Percentiles rank a stretch among this genome's conserved stretches.
phyloP scores from a whole-genome alignment of 2,113 vertebrate species.

The Corythoichthys intestinalis region DNA sequence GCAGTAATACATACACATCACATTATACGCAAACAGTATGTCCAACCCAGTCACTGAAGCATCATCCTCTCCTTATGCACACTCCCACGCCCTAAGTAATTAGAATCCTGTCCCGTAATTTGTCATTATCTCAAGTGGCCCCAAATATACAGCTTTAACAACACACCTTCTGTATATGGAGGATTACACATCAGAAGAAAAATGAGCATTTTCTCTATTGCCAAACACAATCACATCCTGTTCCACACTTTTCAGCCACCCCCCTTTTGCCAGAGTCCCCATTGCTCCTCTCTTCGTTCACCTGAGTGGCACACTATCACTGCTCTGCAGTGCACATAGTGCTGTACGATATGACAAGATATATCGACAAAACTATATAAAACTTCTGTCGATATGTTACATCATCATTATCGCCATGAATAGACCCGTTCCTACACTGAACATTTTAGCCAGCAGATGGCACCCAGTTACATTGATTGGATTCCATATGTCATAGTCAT shows the following conservation, averaged over 20 bases:
- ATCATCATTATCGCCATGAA: too few species aligned
- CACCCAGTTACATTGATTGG: too few species aligned
- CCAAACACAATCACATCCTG: constrained; percentile 32
- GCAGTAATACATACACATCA: too few species aligned
- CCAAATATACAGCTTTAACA: constrained; percentile 53
- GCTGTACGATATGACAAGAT: too few species aligned
- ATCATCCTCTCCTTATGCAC: too few species aligned
- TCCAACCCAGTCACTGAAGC: too few species aligned
- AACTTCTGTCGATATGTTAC: too few species aligned
- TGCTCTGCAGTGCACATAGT: constrained; percentile 60
- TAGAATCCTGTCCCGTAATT: constrained; percentile 1
- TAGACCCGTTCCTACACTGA: too few species aligned
- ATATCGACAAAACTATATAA: too few species aligned
- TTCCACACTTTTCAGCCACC: constrained; percentile 47
- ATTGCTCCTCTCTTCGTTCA: background rate
- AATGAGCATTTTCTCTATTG: constrained; percentile 58
- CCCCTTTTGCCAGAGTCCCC: constrained; percentile 7
- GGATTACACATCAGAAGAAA: constrained; percentile 49
- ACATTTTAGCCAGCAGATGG: too few species aligned
- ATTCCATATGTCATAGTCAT: too few species aligned
- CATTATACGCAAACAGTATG: too few species aligned
- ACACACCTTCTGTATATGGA: constrained; percentile 27
- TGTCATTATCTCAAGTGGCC: constrained; percentile 1
- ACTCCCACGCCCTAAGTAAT: background rate
- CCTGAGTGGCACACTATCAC: constrained; percentile 20